A percentile compares a stretch with the other conserved stretches of the same genome.
Conservation (phyloP, 1,140 invertebrate genomes). For the Calycopis cecrops region DNA sequence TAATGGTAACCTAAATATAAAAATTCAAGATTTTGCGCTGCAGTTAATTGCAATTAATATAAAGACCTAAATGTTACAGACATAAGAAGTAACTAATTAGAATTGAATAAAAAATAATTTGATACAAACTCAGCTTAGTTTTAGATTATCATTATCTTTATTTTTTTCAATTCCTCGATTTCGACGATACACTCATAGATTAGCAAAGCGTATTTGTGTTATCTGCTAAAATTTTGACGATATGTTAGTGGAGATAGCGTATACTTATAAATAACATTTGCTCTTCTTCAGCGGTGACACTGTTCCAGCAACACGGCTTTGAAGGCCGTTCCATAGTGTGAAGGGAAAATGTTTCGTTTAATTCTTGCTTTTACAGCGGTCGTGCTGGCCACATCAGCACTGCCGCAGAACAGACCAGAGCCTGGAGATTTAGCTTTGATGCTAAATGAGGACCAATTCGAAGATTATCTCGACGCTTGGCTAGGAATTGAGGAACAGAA, state of each 20-base stretch:
- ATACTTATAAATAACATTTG: not conserved
- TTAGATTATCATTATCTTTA: no score
- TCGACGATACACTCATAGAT: not conserved
- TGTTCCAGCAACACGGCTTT: not conserved
- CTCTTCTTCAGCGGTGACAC: not conserved
- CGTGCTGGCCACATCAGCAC: slow-evolving; percentile 19
- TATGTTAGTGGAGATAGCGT: not conserved
- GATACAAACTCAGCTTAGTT: no score
- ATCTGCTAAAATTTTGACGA: not conserved
- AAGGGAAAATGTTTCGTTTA: slow-evolving; percentile 21
- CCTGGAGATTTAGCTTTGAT: slow-evolving; percentile 40
- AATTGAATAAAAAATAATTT: no score
- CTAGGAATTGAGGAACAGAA: slow-evolving; percentile 41
- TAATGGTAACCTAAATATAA: no score
- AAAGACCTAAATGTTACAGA: no score
- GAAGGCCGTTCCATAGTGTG: not conserved
- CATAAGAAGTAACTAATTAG: no score
- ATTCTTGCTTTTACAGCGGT: slow-evolving; percentile 10
- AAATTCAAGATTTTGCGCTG: no score
- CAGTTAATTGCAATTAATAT: no score
- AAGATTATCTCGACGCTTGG: slow-evolving; percentile 58
- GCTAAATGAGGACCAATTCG: slow-evolving; percentile 56
- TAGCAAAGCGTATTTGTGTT: not conserved
- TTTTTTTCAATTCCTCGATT: no score
- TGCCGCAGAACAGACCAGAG: slow-evolving; percentile 30